phyloP scores from a whole-genome alignment of 2,797 vertebrate species.

The Intellagama lesueurii region DNA sequence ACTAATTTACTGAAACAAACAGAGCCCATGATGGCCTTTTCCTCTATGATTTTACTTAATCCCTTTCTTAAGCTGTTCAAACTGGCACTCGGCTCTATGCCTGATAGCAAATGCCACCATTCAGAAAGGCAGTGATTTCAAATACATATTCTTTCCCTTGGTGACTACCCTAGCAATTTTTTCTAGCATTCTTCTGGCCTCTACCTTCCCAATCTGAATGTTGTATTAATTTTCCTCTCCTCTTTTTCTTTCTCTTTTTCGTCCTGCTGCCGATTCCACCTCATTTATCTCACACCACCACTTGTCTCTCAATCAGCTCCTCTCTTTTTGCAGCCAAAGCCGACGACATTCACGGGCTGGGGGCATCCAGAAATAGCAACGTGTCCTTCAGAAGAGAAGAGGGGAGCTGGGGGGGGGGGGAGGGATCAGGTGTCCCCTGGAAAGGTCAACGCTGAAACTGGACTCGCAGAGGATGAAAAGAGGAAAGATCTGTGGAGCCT shows the following conservation, averaged over 20 bases:
- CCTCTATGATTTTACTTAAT: background rate
- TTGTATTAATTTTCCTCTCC: too few relatives aligned
- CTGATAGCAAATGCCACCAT: background rate
- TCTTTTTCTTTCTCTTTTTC: background rate
- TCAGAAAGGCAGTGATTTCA: background rate
- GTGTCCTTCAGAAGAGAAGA: slow-evolving; percentile 41
- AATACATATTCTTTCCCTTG: background rate
- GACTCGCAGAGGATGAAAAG: slow-evolving; percentile 1
- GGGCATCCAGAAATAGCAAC: slow-evolving; percentile 24
- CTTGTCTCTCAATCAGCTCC: background rate
- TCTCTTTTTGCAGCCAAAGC: background rate
- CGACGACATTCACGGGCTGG: background rate
- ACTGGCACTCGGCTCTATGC: too few relatives aligned
- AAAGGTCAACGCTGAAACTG: slow-evolving; percentile 43
- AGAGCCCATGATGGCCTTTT: too few relatives aligned
- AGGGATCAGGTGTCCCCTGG: slow-evolving; percentile 29
- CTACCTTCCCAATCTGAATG: too few relatives aligned
- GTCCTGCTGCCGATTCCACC: too few relatives aligned
- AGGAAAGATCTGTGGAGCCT: background rate
- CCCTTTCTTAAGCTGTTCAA: background rate
- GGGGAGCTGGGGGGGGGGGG: background rate
- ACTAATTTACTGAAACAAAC: background rate
- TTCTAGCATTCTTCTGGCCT: too few relatives aligned
- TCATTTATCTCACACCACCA: background rate
- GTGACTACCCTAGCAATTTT: too few relatives aligned